phyloP scores from a whole-genome alignment of 2,888 invertebrate genomes.

The Lycocerus yunnanus region DNA sequence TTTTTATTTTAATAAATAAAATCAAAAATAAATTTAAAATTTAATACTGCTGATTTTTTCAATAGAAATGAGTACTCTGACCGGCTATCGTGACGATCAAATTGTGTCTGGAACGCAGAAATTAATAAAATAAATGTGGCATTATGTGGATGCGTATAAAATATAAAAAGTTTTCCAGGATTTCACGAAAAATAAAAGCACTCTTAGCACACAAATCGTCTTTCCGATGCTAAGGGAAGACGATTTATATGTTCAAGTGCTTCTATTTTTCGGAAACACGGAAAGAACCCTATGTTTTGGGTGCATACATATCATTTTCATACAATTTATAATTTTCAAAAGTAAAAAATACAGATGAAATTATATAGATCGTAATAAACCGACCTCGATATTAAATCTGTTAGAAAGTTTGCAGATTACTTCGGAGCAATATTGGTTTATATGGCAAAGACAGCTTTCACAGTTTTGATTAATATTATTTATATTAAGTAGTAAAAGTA shows the following conservation, averaged over 20 bases:
- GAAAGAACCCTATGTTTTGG: background rate
- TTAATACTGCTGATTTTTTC: no score
- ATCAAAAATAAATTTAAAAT: no score
- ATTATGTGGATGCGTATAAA: background rate
- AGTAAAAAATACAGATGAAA: no score
- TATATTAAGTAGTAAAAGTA: no score
- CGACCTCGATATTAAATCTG: background rate
- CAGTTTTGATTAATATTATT: background rate
- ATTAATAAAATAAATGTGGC: background rate
- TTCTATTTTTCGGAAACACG: background rate
- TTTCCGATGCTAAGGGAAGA: background rate
- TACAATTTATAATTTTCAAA: background rate
- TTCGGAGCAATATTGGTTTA: background rate
- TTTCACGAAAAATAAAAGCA: background rate
- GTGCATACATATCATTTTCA: background rate
- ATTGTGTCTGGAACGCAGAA: background rate
- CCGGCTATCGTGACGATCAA: background rate
- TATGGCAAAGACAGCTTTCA: background rate
- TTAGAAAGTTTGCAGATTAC: no score
- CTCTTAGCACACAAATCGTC: background rate
- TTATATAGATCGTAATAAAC: background rate
- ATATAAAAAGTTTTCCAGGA: background rate
- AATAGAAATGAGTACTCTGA: background rate
- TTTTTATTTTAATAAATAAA: no score
- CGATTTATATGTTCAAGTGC: background rate